phyloP scores from a whole-genome alignment of 2,888 invertebrate genomes.

The Coenonympha arcania region DNA sequence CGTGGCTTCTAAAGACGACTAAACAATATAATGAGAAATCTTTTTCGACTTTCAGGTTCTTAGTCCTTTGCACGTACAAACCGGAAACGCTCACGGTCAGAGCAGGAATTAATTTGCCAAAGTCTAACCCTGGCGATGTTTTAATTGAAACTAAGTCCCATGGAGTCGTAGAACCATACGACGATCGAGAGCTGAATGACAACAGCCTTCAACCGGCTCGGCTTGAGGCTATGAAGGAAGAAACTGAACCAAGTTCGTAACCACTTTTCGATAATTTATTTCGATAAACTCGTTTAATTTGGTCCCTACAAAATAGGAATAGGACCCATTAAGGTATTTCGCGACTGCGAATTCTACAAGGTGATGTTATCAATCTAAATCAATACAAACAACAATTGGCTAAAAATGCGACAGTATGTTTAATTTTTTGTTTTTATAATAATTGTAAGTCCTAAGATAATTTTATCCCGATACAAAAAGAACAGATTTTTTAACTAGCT shows the following conservation, averaged over 20 bases:
- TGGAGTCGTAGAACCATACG: slow-evolving; percentile 64
- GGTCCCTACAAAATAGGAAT: too few relatives aligned
- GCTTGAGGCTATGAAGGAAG: slow-evolving; percentile 59
- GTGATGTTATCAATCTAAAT: too few relatives aligned
- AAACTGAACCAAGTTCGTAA: slow-evolving; percentile 48
- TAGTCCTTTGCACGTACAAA: slow-evolving; percentile 86
- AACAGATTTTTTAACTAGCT: too few relatives aligned
- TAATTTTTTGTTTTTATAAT: too few relatives aligned
- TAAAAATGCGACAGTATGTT: too few relatives aligned
- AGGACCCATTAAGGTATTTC: too few relatives aligned
- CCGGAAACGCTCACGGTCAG: slow-evolving; percentile 87
- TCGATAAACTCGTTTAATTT: background rate
- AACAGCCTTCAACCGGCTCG: slow-evolving; percentile 67
- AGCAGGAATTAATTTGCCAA: slow-evolving; percentile 82
- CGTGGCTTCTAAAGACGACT: too few relatives aligned
- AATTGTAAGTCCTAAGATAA: too few relatives aligned
- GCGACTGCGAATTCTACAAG: too few relatives aligned
- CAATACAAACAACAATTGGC: too few relatives aligned
- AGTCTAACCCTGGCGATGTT: slow-evolving; percentile 70
- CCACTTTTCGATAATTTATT: background rate
- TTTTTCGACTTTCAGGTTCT: slow-evolving; percentile 67
- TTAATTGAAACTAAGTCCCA: slow-evolving; percentile 58
- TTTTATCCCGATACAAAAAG: too few relatives aligned
- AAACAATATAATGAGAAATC: background rate
- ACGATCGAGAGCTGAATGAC: slow-evolving; percentile 55